A percentile compares a stretch with the other conserved stretches of the same genome.
These are phyloP conservation scores for Teleopsis dalmanni DNA, from an alignment of 1,140 invertebrate genomes.

Conservation along the genomic window DNA sequence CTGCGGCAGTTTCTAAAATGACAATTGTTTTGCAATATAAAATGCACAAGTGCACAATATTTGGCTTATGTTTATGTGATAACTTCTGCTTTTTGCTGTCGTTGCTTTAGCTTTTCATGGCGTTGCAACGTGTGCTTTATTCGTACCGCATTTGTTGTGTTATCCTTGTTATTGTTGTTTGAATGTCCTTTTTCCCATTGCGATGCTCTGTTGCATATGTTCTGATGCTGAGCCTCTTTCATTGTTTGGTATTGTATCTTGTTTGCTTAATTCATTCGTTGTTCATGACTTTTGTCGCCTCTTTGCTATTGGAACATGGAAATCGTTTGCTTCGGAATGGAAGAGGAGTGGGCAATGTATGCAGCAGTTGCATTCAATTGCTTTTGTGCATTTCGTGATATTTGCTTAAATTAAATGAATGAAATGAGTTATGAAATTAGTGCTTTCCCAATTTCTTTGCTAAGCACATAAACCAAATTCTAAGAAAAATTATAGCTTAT, in stretches of 20 bases:
- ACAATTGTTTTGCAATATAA: constrained; percentile 44
- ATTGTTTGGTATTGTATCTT: constrained; percentile 1
- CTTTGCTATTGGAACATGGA: background rate
- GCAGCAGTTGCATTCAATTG: constrained; percentile 41
- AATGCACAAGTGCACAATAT: constrained; percentile 44
- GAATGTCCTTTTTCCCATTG: background rate
- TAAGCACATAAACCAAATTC: background rate
- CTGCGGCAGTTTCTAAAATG: constrained; percentile 38
- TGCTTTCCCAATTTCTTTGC: background rate
- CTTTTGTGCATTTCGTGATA: constrained; percentile 43
- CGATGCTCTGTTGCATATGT: constrained; percentile 2
- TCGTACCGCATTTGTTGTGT: background rate
- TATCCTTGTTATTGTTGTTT: constrained; percentile 3
- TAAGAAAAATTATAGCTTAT: too few relatives aligned
- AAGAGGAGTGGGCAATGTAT: background rate
- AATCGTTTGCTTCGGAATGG: background rate
- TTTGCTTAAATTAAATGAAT: constrained; percentile 39
- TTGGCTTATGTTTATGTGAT: too few relatives aligned
- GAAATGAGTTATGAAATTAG: constrained; percentile 41
- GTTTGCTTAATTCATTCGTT: constrained; percentile 6
- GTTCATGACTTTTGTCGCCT: background rate
- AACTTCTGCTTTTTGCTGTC: background rate
- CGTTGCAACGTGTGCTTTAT: background rate
- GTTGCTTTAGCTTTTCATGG: background rate
- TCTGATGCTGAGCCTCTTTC: background rate